Evolutionary conservation across 1,140 invertebrate genomes (phyloP), one percentile per base, ranked within the genome.

Genomic region (Drosophila malerkotliana): DNA sequence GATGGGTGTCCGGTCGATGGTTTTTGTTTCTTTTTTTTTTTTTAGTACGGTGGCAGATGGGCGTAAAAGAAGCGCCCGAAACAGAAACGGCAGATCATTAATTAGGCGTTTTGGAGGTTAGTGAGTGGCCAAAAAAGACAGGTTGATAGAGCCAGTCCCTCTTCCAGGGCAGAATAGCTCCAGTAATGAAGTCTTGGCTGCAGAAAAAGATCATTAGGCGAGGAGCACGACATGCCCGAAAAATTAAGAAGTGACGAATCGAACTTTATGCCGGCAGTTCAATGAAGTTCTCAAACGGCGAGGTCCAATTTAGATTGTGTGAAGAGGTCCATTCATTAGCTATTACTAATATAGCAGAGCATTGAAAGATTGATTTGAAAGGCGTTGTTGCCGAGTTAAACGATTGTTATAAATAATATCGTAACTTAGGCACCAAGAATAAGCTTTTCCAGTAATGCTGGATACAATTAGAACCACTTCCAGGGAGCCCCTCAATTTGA

Each of bases 41-140:
- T 41, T 59, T 55, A 52, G 68, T 58, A 62, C 77, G 47, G 80
- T 77, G 73, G 81, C 73, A 84, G 82, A 81, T 77, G 81, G 80
- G 83, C 78, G 81, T 78, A 62, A 51, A 75, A 87, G 83, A 85
- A 87, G 82, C 82, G 74, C 75, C 71, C 66, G 61, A 56, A 66
- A 66, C 58, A 47, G 18, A 47, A 64, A 53, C 51, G 52, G 54
- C 54, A 59, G 44, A 84, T 84, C 81, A 84, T 84, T 84, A 84
- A 84, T 84, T 87, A 81, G 62, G 87, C 61, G 60, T 63, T 82
- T 74, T 87, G 78, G 83, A 87, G 82, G 81, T 82, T 87, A 85
- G 73, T 75, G 74, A 85, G 77, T 77, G 77, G 77, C 63, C 59
- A 9, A 47, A 57, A 58, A 58, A 59, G 80, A 72, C 79, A 83